These are phyloP conservation scores for Pristionchus maxplancki DNA, from an alignment of 2,888 invertebrate genomes.

Conservation along the genomic window DNA sequence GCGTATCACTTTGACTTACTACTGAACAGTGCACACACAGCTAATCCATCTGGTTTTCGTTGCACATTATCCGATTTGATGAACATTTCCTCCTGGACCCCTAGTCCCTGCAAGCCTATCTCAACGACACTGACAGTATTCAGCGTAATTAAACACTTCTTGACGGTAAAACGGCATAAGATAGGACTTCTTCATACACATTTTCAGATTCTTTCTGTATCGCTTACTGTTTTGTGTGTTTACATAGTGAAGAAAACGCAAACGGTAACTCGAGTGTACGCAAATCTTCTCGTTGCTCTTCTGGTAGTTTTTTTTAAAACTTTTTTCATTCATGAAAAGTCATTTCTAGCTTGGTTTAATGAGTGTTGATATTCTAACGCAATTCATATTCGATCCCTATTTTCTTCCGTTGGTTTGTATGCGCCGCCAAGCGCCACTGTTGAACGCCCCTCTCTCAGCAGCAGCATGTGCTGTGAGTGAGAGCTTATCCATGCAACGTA, in stretches of 20 bases:
- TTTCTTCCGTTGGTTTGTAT: not conserved
- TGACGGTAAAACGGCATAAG: no score
- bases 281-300: not conserved
- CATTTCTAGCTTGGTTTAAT: not conserved
- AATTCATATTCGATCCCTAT: not conserved
- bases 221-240: not conserved
- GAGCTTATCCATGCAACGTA: no score
- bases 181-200: not conserved
- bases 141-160: not conserved
- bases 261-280: not conserved
- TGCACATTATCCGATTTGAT: no score
- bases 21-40: no score
- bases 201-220: not conserved
- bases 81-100: no score
- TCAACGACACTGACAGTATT: not conserved
- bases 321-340: no score
- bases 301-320: no score
- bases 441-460: no score
- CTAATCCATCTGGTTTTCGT: no score
- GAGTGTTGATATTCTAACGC: not conserved
- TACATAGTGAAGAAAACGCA: not conserved
- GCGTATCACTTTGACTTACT: no score
- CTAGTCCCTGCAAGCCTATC: not conserved
- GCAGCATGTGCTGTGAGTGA: no score
- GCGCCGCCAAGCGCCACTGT: no score